These are phyloP conservation scores for Aproaerema taeniolella DNA, from an alignment of 2,888 invertebrate species.

Conservation along the genomic window DNA sequence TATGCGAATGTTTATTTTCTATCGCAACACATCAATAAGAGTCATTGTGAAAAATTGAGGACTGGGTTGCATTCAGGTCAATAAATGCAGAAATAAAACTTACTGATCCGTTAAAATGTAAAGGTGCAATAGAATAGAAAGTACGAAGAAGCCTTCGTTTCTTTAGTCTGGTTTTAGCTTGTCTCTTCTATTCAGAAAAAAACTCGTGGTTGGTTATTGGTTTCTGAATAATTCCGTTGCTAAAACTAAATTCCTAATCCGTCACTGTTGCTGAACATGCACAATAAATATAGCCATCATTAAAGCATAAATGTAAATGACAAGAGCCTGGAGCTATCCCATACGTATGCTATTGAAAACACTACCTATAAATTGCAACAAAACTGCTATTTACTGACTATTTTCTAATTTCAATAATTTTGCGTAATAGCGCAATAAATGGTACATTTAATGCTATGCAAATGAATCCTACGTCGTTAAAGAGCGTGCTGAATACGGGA, in stretches of 20 bases:
- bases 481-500: slow-evolving; percentile 33
- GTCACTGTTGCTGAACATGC: too few species aligned
- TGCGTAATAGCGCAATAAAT: slow-evolving; percentile 52
- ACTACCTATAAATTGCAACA: slow-evolving; percentile 37
- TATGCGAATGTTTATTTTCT: slow-evolving; percentile 10
- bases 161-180: too few species aligned
- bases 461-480: slow-evolving; percentile 51
- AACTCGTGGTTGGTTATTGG: too few species aligned
- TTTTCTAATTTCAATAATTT: slow-evolving; percentile 60
- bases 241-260: too few species aligned
- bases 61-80: too few species aligned
- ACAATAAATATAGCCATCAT: slow-evolving; percentile 12
- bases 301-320: slow-evolving; percentile 13
- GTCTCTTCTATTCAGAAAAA: too few species aligned
- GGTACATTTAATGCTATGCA: slow-evolving; percentile 55
- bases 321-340: slow-evolving; percentile 32
- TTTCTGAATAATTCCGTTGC: too few species aligned
- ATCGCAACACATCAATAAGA: slow-evolving; percentile 7
- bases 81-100: too few species aligned
- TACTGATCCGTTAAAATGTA: too few species aligned
- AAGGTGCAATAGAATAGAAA: too few species aligned
- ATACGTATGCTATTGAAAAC: slow-evolving; percentile 33
- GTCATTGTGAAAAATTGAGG: slow-evolving; percentile 9
- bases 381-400: slow-evolving; percentile 50
- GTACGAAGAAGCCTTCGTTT: too few species aligned